Evolutionary conservation across 2,888 invertebrate genomes (phyloP).

Genomic region (Alcis repandata): DNA sequence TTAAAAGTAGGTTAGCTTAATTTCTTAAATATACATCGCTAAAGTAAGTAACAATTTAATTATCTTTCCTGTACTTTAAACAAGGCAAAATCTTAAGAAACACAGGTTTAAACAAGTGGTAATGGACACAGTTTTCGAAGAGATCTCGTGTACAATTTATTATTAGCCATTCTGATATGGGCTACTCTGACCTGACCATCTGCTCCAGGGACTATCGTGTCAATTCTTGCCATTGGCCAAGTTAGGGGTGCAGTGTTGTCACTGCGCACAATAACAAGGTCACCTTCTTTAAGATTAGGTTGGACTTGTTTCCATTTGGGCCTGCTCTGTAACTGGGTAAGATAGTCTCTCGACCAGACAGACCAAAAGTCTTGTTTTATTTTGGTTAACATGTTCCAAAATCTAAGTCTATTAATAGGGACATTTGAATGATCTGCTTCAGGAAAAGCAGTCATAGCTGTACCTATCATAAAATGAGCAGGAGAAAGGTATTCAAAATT

Average conservation of each 20-base stretch:
- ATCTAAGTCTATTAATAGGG: neutral
- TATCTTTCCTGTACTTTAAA: too few species aligned
- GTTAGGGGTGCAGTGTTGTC: neutral
- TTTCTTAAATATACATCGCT: too few species aligned
- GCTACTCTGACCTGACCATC: neutral
- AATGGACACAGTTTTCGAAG: neutral
- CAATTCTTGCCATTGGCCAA: neutral
- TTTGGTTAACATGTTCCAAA: neutral
- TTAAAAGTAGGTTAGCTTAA: too few species aligned
- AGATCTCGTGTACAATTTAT: neutral
- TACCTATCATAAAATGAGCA: neutral
- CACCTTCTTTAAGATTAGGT: neutral
- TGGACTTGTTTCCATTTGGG: neutral
- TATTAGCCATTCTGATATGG: neutral
- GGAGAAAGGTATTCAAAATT: neutral
- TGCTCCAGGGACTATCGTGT: neutral
- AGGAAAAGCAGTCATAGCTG: neutral
- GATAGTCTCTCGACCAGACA: neutral
- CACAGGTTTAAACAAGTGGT: too few species aligned
- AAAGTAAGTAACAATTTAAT: too few species aligned
- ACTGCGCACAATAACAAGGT: neutral
- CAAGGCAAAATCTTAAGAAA: too few species aligned
- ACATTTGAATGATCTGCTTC: neutral
- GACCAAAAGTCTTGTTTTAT: neutral
- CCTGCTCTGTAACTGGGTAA: neutral